Conservation (phyloP, 2,888 invertebrate genomes). For the Drosophila robusta region DNA sequence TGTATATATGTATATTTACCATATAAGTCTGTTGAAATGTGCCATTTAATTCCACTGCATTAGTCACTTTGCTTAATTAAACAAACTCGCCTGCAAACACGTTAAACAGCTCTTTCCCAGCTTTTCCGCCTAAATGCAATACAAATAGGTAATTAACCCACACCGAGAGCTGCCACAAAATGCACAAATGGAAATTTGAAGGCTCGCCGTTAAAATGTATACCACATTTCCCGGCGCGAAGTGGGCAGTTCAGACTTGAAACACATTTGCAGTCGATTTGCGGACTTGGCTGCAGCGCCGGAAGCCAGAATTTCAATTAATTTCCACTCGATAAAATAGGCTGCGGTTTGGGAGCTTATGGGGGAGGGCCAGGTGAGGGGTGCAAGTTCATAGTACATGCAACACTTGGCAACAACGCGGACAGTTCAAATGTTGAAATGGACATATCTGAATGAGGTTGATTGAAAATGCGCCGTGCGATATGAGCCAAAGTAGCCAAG, state of each 20-base stretch:
- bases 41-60: slow-evolving; percentile 7
- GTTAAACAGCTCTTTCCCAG: slow-evolving; percentile 3
- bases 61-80: slow-evolving; percentile 32
- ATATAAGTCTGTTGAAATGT: not conserved
- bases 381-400: slow-evolving; percentile 6
- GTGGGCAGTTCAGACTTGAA: slow-evolving; percentile 3
- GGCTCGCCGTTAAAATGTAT: not conserved
- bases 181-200: slow-evolving; percentile 16
- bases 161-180: slow-evolving; percentile 4
- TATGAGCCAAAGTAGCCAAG: slow-evolving; percentile 55
- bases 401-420: slow-evolving; percentile 48
- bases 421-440: slow-evolving; percentile 1
- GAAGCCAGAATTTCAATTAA: slow-evolving; percentile 68
- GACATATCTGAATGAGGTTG: slow-evolving; percentile 27
- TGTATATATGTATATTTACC: too few species aligned
- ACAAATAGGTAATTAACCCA: slow-evolving; percentile 36
- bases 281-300: slow-evolving; percentile 37
- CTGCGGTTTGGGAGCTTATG: slow-evolving; percentile 10
- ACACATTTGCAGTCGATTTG: slow-evolving; percentile 30
- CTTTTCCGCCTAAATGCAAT: slow-evolving; percentile 10
- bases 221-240: not conserved
- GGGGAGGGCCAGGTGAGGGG: not conserved
- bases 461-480: slow-evolving; percentile 63
- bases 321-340: slow-evolving; percentile 53
- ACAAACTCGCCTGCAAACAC: slow-evolving; percentile 10